These are phyloP conservation scores for Drosophila sproati DNA, from an alignment of 1,140 invertebrate genomes.

Conservation along the genomic window DNA sequence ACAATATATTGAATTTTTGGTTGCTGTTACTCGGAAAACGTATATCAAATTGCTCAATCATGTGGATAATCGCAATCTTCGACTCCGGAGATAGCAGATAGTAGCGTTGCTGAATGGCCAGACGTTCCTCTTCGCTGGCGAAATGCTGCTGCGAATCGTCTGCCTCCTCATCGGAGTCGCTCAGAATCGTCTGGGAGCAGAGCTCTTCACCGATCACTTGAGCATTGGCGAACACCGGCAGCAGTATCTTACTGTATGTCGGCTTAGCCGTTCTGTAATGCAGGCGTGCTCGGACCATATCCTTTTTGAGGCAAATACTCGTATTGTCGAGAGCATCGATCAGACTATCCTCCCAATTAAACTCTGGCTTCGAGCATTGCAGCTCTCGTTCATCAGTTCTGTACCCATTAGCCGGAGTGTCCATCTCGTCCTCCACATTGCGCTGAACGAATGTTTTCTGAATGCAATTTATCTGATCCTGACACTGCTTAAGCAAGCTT, in stretches of 20 bases:
- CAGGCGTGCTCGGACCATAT: background rate
- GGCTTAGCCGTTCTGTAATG: background rate
- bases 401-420: background rate
- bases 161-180: constrained; percentile 10
- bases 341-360: constrained; percentile 12
- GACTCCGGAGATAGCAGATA: background rate
- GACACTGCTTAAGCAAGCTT: background rate
- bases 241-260: background rate
- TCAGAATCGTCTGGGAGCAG: constrained; percentile 6
- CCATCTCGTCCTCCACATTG: background rate
- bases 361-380: background rate
- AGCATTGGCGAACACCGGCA: constrained; percentile 7
- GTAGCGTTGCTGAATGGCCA: constrained; percentile 9
- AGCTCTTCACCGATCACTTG: constrained; percentile 11
- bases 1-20: constrained; percentile 11
- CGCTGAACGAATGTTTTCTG: background rate
- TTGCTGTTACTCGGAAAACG: background rate
- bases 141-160: background rate
- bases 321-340: constrained; percentile 17
- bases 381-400: background rate
- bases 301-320: background rate
- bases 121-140: background rate
- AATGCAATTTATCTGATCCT: constrained; percentile 1
- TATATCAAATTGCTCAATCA: constrained; percentile 14
- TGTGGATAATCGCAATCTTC: constrained; percentile 21